Evolutionary conservation across 2,888 invertebrate genomes (phyloP).

Genomic region (Hypena proboscidalis): DNA sequence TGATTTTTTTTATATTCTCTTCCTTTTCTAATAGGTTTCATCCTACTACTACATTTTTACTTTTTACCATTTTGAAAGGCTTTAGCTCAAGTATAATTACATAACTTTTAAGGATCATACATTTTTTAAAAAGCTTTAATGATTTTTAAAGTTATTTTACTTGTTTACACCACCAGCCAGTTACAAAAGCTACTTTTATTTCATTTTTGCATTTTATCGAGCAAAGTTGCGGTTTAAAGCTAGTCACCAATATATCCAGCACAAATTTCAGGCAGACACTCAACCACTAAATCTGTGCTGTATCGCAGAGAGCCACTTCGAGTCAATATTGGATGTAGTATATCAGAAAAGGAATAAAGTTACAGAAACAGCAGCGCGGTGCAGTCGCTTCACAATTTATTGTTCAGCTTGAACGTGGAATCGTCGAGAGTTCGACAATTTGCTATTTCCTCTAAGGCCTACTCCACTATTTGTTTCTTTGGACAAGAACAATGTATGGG

Average conservation of each 20-base stretch:
- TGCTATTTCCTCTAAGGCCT: slow-evolving; percentile 16
- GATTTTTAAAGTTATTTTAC: too few relatives aligned
- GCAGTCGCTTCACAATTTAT: slow-evolving; percentile 51
- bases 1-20: too few relatives aligned
- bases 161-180: too few relatives aligned
- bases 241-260: neutral
- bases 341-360: slow-evolving; percentile 39
- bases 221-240: neutral
- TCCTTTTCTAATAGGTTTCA: too few relatives aligned
- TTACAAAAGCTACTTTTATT: too few relatives aligned
- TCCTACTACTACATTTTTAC: too few relatives aligned
- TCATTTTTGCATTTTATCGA: neutral
- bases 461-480: neutral
- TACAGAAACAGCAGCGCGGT: slow-evolving; percentile 41
- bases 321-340: slow-evolving; percentile 36
- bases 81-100: too few relatives aligned
- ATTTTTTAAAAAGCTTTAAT: too few relatives aligned
- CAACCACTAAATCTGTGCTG: slow-evolving; percentile 5
- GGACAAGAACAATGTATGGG: too few relatives aligned
- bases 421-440: slow-evolving; percentile 39
- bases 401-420: slow-evolving; percentile 40
- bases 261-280: neutral
- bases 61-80: too few relatives aligned
- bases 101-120: too few relatives aligned
- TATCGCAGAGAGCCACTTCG: slow-evolving; percentile 21